These are phyloP conservation scores for Morelia viridis DNA, from an alignment of 2,797 vertebrate species.

Conservation along the genomic window DNA sequence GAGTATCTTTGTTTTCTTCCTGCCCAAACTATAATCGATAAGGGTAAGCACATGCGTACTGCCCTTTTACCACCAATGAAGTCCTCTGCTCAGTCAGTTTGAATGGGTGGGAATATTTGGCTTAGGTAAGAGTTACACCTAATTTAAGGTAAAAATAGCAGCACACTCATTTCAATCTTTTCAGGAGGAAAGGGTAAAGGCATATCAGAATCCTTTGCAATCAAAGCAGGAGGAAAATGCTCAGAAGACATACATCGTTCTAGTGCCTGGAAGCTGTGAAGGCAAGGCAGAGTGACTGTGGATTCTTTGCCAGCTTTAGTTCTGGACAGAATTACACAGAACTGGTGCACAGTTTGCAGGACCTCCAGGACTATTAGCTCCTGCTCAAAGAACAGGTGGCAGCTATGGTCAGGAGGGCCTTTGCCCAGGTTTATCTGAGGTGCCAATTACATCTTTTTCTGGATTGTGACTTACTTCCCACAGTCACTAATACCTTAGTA, in stretches of 20 bases:
- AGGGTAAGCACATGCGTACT: background rate
- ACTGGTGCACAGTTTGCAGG: no score
- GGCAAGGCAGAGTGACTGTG: no score
- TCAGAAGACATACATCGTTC: no score
- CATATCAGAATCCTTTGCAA: background rate
- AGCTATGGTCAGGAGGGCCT: no score
- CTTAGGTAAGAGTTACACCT: background rate
- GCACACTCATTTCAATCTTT: no score
- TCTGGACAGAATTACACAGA: background rate
- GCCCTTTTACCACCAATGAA: background rate
- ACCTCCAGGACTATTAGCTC: background rate
- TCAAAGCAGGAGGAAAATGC: background rate
- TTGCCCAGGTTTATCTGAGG: no score
- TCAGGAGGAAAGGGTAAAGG: background rate
- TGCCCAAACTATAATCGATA: background rate
- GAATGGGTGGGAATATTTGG: background rate
- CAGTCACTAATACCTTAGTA: no score
- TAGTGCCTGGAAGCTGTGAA: no score
- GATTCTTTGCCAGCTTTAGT: background rate
- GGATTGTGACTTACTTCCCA: no score
- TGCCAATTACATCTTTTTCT: no score
- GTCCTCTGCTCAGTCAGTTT: background rate
- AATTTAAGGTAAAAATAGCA: background rate
- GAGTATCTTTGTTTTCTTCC: no score
- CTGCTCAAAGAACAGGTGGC: background rate